phyloP scores from a whole-genome alignment of 2,888 invertebrate genomes.

The Sphaeridia pumilis region DNA sequence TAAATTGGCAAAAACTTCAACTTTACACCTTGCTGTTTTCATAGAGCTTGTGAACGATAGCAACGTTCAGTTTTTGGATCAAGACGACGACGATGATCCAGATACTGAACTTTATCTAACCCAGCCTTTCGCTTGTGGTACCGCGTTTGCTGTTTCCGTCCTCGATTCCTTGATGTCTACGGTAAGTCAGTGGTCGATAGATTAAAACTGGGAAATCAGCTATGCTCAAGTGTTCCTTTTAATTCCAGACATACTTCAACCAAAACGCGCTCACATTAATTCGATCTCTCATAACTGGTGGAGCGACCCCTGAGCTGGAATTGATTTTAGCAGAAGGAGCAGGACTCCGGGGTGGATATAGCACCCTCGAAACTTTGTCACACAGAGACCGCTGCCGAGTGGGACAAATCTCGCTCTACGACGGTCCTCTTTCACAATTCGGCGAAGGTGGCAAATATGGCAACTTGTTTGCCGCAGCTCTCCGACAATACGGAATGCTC shows the following conservation, averaged over 20 bases:
- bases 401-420: slow-evolving; percentile 95
- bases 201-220: no score
- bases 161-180: slow-evolving; percentile 99
- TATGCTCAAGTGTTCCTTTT: no score
- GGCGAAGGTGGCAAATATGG: slow-evolving; percentile 97
- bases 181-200: no score
- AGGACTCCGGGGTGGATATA: slow-evolving; percentile 93
- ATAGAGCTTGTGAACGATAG: slow-evolving; percentile 95
- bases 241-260: slow-evolving; percentile 97
- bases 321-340: slow-evolving; percentile 98
- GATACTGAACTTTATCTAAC: slow-evolving; percentile 99
- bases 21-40: slow-evolving; percentile 32
- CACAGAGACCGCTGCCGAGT: slow-evolving; percentile 96
- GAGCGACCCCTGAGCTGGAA: slow-evolving; percentile 98
- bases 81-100: slow-evolving; percentile 98
- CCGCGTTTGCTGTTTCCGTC: slow-evolving; percentile 99
- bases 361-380: slow-evolving; percentile 88
- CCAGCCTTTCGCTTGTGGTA: slow-evolving; percentile 99
- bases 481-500: slow-evolving; percentile 94
- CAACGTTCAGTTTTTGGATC: slow-evolving; percentile 95
- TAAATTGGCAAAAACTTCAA: no score
- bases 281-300: slow-evolving; percentile 96
- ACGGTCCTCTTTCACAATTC: slow-evolving; percentile 92
- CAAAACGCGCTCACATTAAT: slow-evolving; percentile 99
- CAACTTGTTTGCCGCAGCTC: slow-evolving; percentile 89